A percentile compares a stretch with the other conserved stretches of the same genome.
Conservation (phyloP, 2,797 vertebrate species). For the Phrynocephalus vlangalii region DNA sequence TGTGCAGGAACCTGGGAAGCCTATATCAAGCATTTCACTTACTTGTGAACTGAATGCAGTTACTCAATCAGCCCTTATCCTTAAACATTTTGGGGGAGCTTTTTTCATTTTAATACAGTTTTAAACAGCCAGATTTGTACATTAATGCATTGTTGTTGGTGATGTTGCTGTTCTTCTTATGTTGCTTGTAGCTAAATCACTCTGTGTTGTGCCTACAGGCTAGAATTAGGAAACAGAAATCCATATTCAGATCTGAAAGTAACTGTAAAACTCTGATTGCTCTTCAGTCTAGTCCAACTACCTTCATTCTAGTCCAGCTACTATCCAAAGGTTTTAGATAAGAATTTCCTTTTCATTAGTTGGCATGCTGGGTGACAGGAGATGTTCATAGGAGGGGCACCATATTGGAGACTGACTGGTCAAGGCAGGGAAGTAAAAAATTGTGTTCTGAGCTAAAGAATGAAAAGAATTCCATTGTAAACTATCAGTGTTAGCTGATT, state of each 20-base stretch:
- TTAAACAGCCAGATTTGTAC: not conserved
- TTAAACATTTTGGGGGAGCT: not conserved
- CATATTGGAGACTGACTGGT: not conserved
- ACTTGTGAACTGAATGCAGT: not conserved
- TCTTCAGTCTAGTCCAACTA: not conserved
- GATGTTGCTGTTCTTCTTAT: too few species aligned
- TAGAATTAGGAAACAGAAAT: not conserved
- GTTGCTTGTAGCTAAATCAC: not conserved
- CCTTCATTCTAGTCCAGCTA: not conserved
- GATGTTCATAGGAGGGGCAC: not conserved
- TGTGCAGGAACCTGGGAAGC: not conserved
- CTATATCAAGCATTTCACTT: not conserved
- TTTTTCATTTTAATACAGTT: not conserved
- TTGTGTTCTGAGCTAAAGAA: not conserved
- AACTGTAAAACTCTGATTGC: not conserved
- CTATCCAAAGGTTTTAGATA: not conserved
- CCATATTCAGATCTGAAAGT: not conserved
- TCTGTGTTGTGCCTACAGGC: not conserved
- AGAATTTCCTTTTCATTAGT: not conserved
- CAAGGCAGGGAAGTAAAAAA: not conserved
- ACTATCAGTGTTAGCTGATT: not conserved
- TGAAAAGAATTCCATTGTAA: not conserved
- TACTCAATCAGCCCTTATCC: not conserved
- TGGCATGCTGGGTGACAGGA: too few species aligned
- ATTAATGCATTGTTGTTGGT: not conserved